These are phyloP conservation scores for Campylorhamphus procurvoides DNA, from an alignment of 2,113 vertebrate species.

Conservation along the genomic window DNA sequence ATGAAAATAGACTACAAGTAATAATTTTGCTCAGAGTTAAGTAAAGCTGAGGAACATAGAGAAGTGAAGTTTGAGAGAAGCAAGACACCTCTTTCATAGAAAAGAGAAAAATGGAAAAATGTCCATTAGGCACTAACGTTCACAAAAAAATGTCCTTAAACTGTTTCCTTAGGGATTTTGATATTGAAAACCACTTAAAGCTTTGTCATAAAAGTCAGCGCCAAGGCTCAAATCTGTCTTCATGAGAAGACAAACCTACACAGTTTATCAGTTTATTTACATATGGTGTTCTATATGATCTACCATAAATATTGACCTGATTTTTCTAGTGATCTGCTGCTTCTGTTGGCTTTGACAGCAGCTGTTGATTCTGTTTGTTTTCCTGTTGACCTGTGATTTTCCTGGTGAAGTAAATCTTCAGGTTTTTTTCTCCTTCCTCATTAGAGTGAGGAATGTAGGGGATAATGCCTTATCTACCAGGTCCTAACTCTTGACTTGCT, in stretches of 20 bases:
- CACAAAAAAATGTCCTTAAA: not conserved
- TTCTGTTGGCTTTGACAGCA: not conserved
- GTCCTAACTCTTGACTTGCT: not conserved
- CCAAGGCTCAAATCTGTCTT: not conserved
- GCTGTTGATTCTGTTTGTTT: not conserved
- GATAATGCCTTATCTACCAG: not conserved
- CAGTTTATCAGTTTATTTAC: not conserved
- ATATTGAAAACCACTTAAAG: not conserved
- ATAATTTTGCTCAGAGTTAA: not conserved
- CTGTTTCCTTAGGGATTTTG: not conserved
- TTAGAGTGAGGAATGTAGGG: not conserved
- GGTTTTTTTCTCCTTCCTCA: not conserved
- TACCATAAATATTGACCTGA: not conserved
- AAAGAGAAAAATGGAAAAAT: not conserved
- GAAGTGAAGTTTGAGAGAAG: not conserved
- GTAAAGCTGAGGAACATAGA: not conserved
- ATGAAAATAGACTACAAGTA: not conserved
- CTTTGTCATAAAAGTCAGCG: not conserved
- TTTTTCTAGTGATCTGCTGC: not conserved
- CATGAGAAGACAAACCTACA: not conserved
- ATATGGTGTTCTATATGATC: not conserved
- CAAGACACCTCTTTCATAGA: not conserved
- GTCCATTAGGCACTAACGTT: not conserved
- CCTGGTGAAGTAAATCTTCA: not conserved
- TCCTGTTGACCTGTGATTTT: not conserved